Evolutionary conservation across 2,888 invertebrate species (phyloP), one percentile per base, ranked within the genome.

Genomic region (Nudaria mundana): DNA sequence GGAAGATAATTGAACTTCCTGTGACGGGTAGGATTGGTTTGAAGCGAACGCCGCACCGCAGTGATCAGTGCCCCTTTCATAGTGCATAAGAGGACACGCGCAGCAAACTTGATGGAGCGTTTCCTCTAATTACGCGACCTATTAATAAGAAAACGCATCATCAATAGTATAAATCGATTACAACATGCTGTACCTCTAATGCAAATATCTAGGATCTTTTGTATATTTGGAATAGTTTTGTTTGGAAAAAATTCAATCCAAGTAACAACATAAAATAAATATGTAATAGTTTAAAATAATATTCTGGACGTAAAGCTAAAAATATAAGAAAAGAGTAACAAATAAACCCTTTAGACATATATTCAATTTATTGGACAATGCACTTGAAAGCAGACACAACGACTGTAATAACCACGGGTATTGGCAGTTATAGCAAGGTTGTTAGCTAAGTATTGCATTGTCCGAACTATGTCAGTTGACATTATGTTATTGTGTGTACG

Each of bases 1-100:
- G 81, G 81, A 78, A 81, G 79, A 80, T 86, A 87, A 88, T 88
- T 87, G 87, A 87, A 87, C 83, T 81, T 88, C 87, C 87, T 87
- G 87, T 65, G 72, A 66, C 63, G 62, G 74, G 66, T 63, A 65
- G 71, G 77, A 82, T 80, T 82, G 77, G 76, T 77, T 75, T 75
- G 74, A 76, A 75, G 74, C 63, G 70, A 66, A 16, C 28, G 25
- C 26, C 59, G 66, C 62, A 61, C 62, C 62, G 59, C 54, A 65
- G 37, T 34, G 31, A 34, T 71, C 73, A 72, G 74, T 68, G 76
- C 75, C 81, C 84, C 83, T 81, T 82, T 77, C 76, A 76, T 76
- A 67, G 60, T 60, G 57, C 52, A 54, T 51, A 59, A 67, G 66
- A 66, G 71, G 64, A 70, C 71, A 68, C 60, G 63, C 70, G 67